phyloP scores from a whole-genome alignment of 2,113 vertebrate species.

The Ammodytes dubius region DNA sequence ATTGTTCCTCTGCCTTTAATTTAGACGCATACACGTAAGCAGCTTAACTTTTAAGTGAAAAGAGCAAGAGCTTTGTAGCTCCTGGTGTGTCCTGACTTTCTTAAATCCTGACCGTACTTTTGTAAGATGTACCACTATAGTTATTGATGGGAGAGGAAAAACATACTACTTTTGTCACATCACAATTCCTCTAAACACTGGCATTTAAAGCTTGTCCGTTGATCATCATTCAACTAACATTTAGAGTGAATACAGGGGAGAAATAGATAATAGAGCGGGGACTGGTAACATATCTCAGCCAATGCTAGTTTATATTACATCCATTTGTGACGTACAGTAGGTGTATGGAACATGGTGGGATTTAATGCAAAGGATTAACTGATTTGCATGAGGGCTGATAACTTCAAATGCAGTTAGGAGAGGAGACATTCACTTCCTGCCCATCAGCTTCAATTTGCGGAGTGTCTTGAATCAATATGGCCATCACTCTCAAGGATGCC shows the following conservation, averaged over 20 bases:
- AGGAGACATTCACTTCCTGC: constrained; percentile 48
- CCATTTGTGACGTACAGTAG: constrained; percentile 33
- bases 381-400: constrained; percentile 64
- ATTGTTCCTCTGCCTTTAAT: constrained; percentile 76
- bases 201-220: not conserved
- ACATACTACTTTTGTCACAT: constrained; percentile 7
- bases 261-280: not conserved
- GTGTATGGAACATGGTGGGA: constrained; percentile 40
- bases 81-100: constrained; percentile 48
- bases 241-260: not conserved
- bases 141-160: constrained; percentile 20
- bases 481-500: constrained; percentile 58
- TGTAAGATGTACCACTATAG: constrained; percentile 7
- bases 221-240: not conserved
- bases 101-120: constrained; percentile 53
- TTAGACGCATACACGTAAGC: constrained; percentile 73
- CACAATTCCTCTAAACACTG: not conserved
- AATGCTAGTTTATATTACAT: constrained; percentile 17
- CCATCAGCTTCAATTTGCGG: constrained; percentile 56
- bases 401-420: constrained; percentile 45
- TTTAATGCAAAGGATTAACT: constrained; percentile 66
- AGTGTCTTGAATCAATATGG: constrained; percentile 66
- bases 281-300: constrained; percentile 13
- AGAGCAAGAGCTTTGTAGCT: constrained; percentile 67
- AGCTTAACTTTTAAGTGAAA: constrained; percentile 76